Percentiles rank a stretch among this genome's conserved stretches.
Conservation (phyloP, 1,140 invertebrate genomes). For the Drosophila kikkawai region DNA sequence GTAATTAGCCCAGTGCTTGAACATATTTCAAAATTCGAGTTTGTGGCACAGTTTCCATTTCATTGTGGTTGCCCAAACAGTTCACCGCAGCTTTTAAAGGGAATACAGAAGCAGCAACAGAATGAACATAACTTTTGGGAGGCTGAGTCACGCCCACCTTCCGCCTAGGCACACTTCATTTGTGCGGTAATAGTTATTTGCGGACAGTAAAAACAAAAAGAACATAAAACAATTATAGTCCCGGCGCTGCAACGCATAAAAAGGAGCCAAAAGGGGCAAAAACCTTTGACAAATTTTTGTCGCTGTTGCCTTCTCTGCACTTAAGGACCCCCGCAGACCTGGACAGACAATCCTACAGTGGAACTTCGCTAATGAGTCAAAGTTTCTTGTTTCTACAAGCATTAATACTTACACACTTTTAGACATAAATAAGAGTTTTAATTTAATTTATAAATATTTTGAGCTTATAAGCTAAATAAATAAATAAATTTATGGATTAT, state of each 20-base stretch:
- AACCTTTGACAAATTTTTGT: conserved; percentile 77
- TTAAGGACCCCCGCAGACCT: conserved; percentile 31
- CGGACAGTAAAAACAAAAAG: conserved; percentile 69
- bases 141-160: conserved; percentile 35
- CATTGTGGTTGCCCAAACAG: conserved; percentile 12
- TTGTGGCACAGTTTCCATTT: conserved; percentile 34
- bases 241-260: conserved; percentile 71
- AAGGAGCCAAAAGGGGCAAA: conserved; percentile 28
- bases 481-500: no score
- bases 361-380: background rate
- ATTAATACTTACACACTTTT: background rate
- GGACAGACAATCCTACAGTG: conserved; percentile 14
- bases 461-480: no score
- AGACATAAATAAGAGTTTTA: no score
- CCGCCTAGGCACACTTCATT: conserved; percentile 66
- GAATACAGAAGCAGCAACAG: background rate
- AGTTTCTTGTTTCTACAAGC: no score
- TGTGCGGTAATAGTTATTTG: conserved; percentile 69
- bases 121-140: conserved; percentile 8
- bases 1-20: conserved; percentile 41
- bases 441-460: background rate
- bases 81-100: conserved; percentile 15
- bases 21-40: conserved; percentile 9
- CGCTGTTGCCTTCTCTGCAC: conserved; percentile 28
- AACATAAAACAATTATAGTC: conserved; percentile 82